Base-by-base conservation (phyloP, 2,888 invertebrate species). In the Abscondita cerata region DNA sequence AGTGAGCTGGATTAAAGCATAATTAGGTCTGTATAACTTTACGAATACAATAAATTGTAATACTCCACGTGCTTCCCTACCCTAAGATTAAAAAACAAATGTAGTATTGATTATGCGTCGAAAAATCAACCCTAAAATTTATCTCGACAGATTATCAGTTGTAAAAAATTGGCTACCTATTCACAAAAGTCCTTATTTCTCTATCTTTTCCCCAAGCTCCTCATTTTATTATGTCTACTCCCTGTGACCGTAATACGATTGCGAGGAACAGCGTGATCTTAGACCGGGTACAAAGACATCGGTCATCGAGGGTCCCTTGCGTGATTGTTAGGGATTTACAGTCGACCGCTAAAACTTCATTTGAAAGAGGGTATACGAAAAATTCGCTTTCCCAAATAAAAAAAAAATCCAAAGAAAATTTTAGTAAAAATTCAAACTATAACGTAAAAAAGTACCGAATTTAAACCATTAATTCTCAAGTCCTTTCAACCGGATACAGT, bases 201-300 rank as follows among this genome's bases (percentile, higher is more conserved):
- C 25, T 52, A 58, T 52, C 52, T 33, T 59, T 59, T 54, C 36
- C n/a, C 20, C 44, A 33, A 55, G 34, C 44, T 46, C 34, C 40
- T 60, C 54, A 60, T 60, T 60, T 60, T 60, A 60, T 60, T 60
- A 60, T 41, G 60, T 60, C 48, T 54, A 48, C 55, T 60, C 52
- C 44, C 31, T 59, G 51, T 55, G 60, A 55, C 50, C 19, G 60
- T 55, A 60, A 60, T 55, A 38, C 60, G 60, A 60, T 60, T 60
- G 55, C 38, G 44, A 15, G 46, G 51, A 60, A 50, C 55, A 44
- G 59, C 60, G 55, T 51, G 60, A 60, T 60, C 50, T 54, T 55
- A 51, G 55, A 34, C 46, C n/a, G 25, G 54, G 55, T 55, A 60
- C 60, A 60, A 60, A 60, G 55, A 55, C 60, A 60, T 60, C 60